Evolutionary conservation across 2,113 vertebrate species (phyloP), one percentile per base, ranked within the genome.

Genomic region (Mirza zaza): DNA sequence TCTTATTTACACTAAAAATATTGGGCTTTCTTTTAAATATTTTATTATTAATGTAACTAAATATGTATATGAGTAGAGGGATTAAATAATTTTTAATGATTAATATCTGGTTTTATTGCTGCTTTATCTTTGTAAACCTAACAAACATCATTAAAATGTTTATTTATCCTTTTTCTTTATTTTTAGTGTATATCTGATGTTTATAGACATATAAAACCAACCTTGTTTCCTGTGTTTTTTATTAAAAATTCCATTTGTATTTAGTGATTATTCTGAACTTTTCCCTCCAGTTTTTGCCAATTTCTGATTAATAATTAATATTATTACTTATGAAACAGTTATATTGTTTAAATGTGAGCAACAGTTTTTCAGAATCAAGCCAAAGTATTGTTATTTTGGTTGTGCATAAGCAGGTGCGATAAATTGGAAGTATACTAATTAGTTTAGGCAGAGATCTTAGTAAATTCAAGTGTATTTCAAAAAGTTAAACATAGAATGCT

Each of bases 121-220:
- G 15, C 65, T 39, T 94, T 90, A 34, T 91, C 23, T 82, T 97
- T 68, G 42, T 82, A 92, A 94, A 48, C 20, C 39, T 36, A 94
- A 68, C 6, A 75, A 73, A 88, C 6, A 59, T 70, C 39, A 50
- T 82, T 94, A 90, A 95, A 80, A 45, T 80, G 21, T 39, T 87
- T 73, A 71, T 39, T 87, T 73, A 71, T 57, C 8, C 20, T 65
- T 84, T 80, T 93, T n/a, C 36, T 73, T 95, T 94, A n/a, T 34
- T 90, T 59, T 90, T 83, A 55, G 52, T 82, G 5, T 91, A 29
- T 76, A 55, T 61, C 23, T 76, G n/a, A 75, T 87, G 70, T 91
- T 70, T 91, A 50, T 91, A 18, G 15, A 88, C 91, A 82, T 65
- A 50, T 23, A 88, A 97, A 96, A 65, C 17, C n/a, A 75, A 42